Conservation (phyloP, 2,888 invertebrate genomes). For the Leptinotarsa juncta region DNA sequence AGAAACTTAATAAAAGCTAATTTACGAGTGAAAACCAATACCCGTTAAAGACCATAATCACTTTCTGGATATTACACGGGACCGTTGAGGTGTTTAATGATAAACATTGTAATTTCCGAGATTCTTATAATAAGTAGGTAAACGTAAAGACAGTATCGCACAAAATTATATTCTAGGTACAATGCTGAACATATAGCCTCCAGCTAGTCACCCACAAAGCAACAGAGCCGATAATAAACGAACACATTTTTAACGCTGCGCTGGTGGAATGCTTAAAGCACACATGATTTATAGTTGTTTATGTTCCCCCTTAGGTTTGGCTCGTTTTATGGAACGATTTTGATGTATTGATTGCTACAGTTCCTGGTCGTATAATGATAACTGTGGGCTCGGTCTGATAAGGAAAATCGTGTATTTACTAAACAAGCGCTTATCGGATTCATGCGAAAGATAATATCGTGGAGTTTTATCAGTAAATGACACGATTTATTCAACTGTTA, state of each 20-base stretch:
- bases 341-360: constrained; percentile 55
- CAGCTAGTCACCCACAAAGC: constrained; percentile 51
- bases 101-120: constrained; percentile 32
- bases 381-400: constrained; percentile 51
- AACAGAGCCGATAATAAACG: constrained; percentile 41
- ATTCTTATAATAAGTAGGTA: constrained; percentile 35
- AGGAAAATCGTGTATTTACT: constrained; percentile 50
- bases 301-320: constrained; percentile 48
- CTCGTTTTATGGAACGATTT: constrained; percentile 53
- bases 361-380: constrained; percentile 55
- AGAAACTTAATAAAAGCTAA: background rate
- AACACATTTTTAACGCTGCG: constrained; percentile 45
- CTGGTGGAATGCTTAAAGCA: constrained; percentile 37
- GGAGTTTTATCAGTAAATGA: constrained; percentile 31
- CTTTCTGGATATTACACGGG: constrained; percentile 32
- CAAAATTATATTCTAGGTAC: constrained; percentile 21
- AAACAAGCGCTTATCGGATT: constrained; percentile 48
- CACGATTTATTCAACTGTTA: constrained; percentile 21
- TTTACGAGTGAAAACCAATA: background rate
- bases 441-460: constrained; percentile 42
- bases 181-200: constrained; percentile 33
- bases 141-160: constrained; percentile 25
- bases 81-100: constrained; percentile 33
- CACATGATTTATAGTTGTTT: constrained; percentile 52
- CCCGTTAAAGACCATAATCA: constrained; percentile 7